Base-by-base conservation (phyloP, 2,888 invertebrate species). In the Laspeyria flexula region DNA sequence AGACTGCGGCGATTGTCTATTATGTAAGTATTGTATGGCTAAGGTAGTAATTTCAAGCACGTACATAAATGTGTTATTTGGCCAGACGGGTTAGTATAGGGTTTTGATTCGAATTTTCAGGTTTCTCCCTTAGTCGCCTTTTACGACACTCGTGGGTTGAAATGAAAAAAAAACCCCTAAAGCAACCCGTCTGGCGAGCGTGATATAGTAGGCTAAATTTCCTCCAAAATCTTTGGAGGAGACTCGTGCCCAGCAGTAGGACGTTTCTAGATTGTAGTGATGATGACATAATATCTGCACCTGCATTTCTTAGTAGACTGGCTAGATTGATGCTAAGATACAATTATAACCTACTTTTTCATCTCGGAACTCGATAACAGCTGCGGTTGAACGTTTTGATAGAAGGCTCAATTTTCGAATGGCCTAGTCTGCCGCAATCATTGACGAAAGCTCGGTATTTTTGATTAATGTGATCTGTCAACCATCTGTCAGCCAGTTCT, bases 1-100 rank as follows among this genome's bases (percentile, higher is more conserved):
- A 79, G 68, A 70, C 71, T 58, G 60, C 65, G 61, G 70, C 76
- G 71, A 80, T 81, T 78, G 77, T 82, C 65, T 71, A 67, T 76
- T 73, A 60, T 68, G 52, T n/a, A n/a, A n/a, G n/a, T n/a, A n/a
- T n/a, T 66, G 54, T 48, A 59, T 59, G 38, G 45, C 16, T 55
- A 44, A n/a, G n/a, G n/a, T n/a, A n/a, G n/a, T n/a, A n/a, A n/a
- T n/a, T n/a, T n/a, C n/a, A n/a, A n/a, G n/a, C n/a, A n/a, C n/a
- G n/a, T n/a, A n/a, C n/a, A n/a, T n/a, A n/a, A n/a, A n/a, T n/a
- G n/a, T n/a, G n/a, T n/a, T n/a, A n/a, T n/a, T n/a, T n/a, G n/a
- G n/a, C n/a, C n/a, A n/a, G n/a, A n/a, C n/a, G n/a, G n/a, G n/a
- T n/a, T n/a, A n/a, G n/a, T n/a, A n/a, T n/a, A n/a, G n/a, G n/a